Conservation (phyloP, 2,888 invertebrate species). For the Tenthredo livida region DNA sequence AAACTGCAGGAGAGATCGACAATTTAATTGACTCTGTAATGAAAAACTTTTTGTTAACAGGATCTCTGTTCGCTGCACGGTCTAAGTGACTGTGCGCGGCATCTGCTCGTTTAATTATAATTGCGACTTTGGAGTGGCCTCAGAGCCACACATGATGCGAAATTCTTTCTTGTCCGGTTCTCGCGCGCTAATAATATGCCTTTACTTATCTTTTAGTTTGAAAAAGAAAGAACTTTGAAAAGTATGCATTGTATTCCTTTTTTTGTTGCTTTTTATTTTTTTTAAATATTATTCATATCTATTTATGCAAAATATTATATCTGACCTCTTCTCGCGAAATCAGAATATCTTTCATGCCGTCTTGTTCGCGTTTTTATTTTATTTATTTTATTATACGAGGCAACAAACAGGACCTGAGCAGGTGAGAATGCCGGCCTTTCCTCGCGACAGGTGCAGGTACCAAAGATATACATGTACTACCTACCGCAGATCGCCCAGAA, state of each 20-base stretch:
- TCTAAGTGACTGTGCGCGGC: constrained; percentile 18
- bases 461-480: constrained; percentile 23
- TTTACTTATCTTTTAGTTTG: not conserved
- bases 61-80: not conserved
- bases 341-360: not conserved
- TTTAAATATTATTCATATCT: not conserved
- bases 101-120: constrained; percentile 39
- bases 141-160: not conserved
- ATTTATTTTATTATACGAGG: not conserved
- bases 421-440: constrained; percentile 35
- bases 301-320: not conserved
- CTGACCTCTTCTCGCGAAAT: not conserved
- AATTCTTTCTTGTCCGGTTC: constrained; percentile 22
- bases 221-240: not conserved
- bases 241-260: not conserved
- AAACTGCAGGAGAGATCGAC: not conserved
- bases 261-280: not conserved
- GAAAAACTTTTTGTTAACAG: constrained; percentile 9
- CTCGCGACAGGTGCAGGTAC: constrained; percentile 47
- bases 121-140: constrained; percentile 5
- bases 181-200: not conserved
- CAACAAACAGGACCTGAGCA: constrained; percentile 17
- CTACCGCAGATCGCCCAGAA: constrained; percentile 3
- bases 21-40: constrained; percentile 42
- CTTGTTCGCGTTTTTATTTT: not conserved